A percentile compares a stretch with the other conserved stretches of the same genome.
phyloP scores from a whole-genome alignment of 2,888 invertebrate species.

The Theretra japonica region DNA sequence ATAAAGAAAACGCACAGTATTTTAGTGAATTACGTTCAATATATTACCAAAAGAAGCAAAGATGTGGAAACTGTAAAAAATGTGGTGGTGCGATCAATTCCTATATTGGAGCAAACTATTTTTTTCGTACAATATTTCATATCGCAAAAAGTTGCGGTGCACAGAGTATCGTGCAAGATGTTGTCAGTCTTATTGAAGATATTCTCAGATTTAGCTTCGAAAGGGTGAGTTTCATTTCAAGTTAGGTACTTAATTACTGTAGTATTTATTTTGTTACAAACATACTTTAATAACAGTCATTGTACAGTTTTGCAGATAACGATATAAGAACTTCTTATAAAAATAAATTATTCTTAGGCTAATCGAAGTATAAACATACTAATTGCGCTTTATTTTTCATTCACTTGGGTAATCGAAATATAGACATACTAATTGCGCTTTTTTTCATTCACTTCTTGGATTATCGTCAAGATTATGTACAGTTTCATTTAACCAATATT shows the following conservation, averaged over 20 bases:
- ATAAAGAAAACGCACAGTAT: slow-evolving; percentile 72
- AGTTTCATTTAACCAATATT: no score
- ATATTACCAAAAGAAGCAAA: slow-evolving; percentile 55
- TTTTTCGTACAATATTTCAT: slow-evolving; percentile 91
- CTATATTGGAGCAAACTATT: slow-evolving; percentile 91
- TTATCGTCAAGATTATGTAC: no score
- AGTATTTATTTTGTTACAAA: no score
- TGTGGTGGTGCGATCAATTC: slow-evolving; percentile 80
- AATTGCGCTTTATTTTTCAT: no score
- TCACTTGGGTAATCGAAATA: background rate
- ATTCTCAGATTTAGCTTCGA: slow-evolving; percentile 92
- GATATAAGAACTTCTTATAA: no score
- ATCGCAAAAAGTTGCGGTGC: slow-evolving; percentile 90
- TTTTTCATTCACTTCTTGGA: no score
- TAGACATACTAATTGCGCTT: no score
- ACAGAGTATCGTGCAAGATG: slow-evolving; percentile 92
- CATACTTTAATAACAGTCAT: no score
- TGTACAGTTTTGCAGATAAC: no score
- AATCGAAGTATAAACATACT: no score
- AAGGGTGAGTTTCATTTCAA: slow-evolving; percentile 79
- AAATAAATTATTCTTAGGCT: no score
- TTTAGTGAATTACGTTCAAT: slow-evolving; percentile 71
- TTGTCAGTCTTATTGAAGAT: slow-evolving; percentile 92
- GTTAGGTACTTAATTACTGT: background rate
- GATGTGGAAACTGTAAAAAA: slow-evolving; percentile 58